Evolutionary conservation across 2,113 vertebrate species (phyloP).

Genomic region (Megalops atlanticus): DNA sequence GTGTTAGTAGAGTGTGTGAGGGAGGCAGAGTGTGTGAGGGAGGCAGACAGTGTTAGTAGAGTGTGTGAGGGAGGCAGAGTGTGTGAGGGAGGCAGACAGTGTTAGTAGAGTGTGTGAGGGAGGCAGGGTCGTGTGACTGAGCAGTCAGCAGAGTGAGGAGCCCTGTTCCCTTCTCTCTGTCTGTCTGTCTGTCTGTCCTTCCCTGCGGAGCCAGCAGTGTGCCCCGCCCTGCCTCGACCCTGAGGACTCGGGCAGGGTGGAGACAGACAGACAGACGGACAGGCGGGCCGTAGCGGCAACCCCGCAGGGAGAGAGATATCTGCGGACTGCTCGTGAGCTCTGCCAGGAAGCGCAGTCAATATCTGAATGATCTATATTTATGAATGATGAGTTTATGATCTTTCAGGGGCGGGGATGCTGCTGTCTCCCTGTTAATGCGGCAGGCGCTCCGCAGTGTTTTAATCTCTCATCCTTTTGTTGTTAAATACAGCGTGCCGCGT

Average conservation of each 20-base stretch:
- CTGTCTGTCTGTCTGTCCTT: not conserved
- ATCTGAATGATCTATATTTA: conserved; percentile 60
- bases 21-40: too few relatives aligned
- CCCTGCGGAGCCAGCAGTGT: conserved; percentile 28
- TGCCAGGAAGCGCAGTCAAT: conserved; percentile 68
- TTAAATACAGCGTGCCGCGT: conserved; percentile 41
- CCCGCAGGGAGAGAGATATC: conserved; percentile 56
- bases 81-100: not conserved
- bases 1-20: too few relatives aligned
- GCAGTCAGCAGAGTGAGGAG: not conserved
- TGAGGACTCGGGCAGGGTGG: conserved; percentile 39
- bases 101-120: not conserved
- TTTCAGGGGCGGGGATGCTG: conserved; percentile 57
- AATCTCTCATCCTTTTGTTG: conserved; percentile 24
- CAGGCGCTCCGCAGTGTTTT: conserved; percentile 17
- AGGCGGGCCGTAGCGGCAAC: conserved; percentile 25
- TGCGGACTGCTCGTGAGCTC: conserved; percentile 57
- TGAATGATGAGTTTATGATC: conserved; percentile 70
- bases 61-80: too few relatives aligned
- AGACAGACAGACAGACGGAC: conserved; percentile 58
- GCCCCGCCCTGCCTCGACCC: conserved; percentile 36
- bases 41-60: not conserved
- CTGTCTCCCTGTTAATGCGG: conserved; percentile 66
- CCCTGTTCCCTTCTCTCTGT: not conserved
- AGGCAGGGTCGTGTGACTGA: not conserved